Base-by-base conservation (phyloP, 2,113 vertebrate species). In the Castor canadensis region DNA sequence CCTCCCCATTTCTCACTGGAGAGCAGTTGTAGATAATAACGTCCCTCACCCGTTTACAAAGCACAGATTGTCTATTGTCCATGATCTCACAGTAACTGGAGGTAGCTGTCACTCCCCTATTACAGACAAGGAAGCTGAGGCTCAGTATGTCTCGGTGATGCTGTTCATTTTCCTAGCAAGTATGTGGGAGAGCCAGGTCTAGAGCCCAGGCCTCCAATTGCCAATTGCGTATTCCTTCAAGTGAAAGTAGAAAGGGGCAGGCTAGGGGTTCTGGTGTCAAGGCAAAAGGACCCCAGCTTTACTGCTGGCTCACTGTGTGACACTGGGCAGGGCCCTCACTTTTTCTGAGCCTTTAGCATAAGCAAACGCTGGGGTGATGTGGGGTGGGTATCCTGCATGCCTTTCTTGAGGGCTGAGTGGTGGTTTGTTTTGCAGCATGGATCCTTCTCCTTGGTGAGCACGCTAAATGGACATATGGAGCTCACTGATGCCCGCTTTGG, bases 401-500 rank as follows among this genome's bases (percentile, higher is more conserved):
- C 84, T 35, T n/a, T 72, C 72, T 54, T 15, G 54, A 66, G 45
- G 17, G 52, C 86, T 92, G 77, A 97, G 58, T 54, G 30, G 28
- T 45, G 15, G 58, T 62, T 5, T 97, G 20, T 54, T 96, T 97
- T 95, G 4, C 96, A 98, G 98, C 56, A 52, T 71, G 95, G 72
- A 60, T 93, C 15, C 32, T 97, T 98, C 91, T 77, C 95, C 77
- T 88, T 80, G 79, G 40, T 40, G 80, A 40, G 9, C n/a, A 79
- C 0, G 2, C 85, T 97, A 56, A 62, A 2, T 0, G 97, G 98
- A 24, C 66, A 96, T 54, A 82, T 90, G 1, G 64, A 72, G 10
- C 93, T 97, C 93, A 22, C 69, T 30, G 98, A 96, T 49, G 98
- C 98, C 75, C 98, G 98, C 81, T 99, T 99, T 97, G 99, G 98